Base-by-base conservation (phyloP, 2,113 vertebrate genomes). In the Eurypyga helias region DNA sequence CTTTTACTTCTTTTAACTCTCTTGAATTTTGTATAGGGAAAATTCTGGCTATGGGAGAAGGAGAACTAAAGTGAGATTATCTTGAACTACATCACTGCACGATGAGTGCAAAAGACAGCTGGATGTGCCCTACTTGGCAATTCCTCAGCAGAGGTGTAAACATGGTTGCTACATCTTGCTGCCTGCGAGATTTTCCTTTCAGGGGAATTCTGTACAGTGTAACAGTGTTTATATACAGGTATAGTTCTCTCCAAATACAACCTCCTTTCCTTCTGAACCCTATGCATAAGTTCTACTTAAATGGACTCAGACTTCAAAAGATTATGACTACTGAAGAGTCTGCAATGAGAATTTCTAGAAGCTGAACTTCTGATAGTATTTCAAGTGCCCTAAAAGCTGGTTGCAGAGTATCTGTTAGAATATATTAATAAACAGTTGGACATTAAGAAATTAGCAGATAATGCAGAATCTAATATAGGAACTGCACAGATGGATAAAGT, bases 361-460 rank as follows among this genome's bases (percentile, higher is more conserved):
- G 54, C 13, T 66, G 45, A 79, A 57, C 29, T 66, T 73, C 34
- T 69, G 28, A 7, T 57, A 86, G 13, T 7, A 26, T 86, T 96
- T 80, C 31, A 86, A 70, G 16, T 58, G 12, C 21, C 55, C 7
- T 71, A 76, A 69, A 82, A 79, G 7, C 5, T 67, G 17, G 18
- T 17, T 72, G 28, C 8, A 81, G 4, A 23, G 16, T 57, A n/a
- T 77, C 21, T 87, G 29, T 29, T 72, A 69, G 26, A 51, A 25
- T 51, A 82, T 70, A 71, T 72, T 69, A 88, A 85, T 52, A 87
- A 94, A 75, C 11, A 82, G 34, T 26, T 85, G 36, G 43, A 45
- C 28, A 65, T 48, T 76, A 87, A 43, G 28, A 85, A 60, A 90
- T 6, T n/a, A 82, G 75, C 7, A 58, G 23, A 64, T 87, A 91